A percentile compares a stretch with the other conserved stretches of the same genome.
Evolutionary conservation across 2,113 vertebrate species (phyloP).

Genomic region (Cyphomyrus discorhynchus): DNA sequence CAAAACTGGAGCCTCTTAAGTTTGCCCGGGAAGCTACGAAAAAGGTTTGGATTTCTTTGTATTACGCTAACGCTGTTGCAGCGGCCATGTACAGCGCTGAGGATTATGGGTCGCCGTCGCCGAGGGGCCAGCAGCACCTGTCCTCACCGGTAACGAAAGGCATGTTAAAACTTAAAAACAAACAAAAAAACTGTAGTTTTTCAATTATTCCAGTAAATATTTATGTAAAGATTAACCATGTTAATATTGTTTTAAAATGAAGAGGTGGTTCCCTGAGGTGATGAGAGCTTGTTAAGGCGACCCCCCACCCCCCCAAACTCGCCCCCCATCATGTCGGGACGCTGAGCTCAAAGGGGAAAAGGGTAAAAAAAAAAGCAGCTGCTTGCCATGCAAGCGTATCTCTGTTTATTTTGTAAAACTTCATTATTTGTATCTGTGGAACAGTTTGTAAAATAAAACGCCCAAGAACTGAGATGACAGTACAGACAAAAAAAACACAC

Average conservation of each 20-base stretch:
- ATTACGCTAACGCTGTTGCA: slow-evolving; percentile 32
- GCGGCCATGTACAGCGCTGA: slow-evolving; percentile 39
- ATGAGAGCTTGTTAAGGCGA: slow-evolving; percentile 47
- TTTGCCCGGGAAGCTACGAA: slow-evolving; percentile 27
- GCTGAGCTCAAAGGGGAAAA: slow-evolving; percentile 58
- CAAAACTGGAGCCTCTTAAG: slow-evolving; percentile 40
- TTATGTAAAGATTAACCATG: slow-evolving; percentile 67
- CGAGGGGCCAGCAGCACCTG: slow-evolving; percentile 42
- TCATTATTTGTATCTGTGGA: slow-evolving; percentile 98
- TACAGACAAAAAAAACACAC: slow-evolving; percentile 25
- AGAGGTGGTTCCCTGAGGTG: slow-evolving; percentile 59
- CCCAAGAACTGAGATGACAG: slow-evolving; percentile 46
- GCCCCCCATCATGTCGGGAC: slow-evolving; percentile 51
- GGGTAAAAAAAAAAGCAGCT: slow-evolving; percentile 58
- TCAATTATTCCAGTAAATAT: slow-evolving; percentile 51
- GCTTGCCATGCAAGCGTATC: slow-evolving; percentile 99
- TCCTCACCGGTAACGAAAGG: slow-evolving; percentile 35
- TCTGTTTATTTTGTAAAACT: slow-evolving; percentile 97
- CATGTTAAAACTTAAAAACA: slow-evolving; percentile 36
- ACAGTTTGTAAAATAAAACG: slow-evolving; percentile 91
- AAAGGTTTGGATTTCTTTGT: slow-evolving; percentile 33
- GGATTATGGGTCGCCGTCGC: slow-evolving; percentile 73
- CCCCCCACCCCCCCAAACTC: too few species aligned
- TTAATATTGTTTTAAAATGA: slow-evolving; percentile 56
- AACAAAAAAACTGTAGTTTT: slow-evolving; percentile 25